Evolutionary conservation across 2,113 vertebrate species (phyloP), one percentile per base, ranked within the genome.

Genomic region (Marmota flaviventris): DNA sequence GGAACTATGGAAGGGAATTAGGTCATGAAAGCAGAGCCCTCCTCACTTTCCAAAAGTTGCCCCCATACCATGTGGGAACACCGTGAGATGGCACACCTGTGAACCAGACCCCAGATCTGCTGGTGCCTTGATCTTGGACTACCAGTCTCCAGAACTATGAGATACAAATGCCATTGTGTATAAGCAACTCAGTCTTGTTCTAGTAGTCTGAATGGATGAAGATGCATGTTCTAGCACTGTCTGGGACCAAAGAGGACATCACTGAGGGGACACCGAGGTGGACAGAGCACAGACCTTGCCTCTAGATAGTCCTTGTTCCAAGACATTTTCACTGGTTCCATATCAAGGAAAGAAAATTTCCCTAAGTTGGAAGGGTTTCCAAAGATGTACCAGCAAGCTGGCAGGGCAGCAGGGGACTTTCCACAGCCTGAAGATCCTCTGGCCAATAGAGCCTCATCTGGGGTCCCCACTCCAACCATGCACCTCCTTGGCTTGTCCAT

Each of bases 291-390:
- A 48, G 24, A 17, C n/a, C 86, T 85, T n/a, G 2, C 10, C 4
- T 8, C 34, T 53, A 27, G 75, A 22, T 34, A 1, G 0, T 17
- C 61, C 0, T 0, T 10, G 27, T 17, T 16, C 67, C 20, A 1
- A 37, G 18, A 77, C 14, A 13, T 56, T 76, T 58, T 29, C 11
- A 4, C 0, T 0, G 27, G 58, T 10, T 32, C 32, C 2, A 22
- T 18, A 1, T 8, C 5, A 3, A 37, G 72, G 34, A 10, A 63
- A 37, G n/a, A 61, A 29, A 39, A 3, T 1, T 42, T 65, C 42
- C 70, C 45, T 45, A 17, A 8, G 14, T 24, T 4, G 3, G n/a
- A 51, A 61, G 79, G 22, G 75, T 42, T 48, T 45, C 29, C 72
- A 10, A 11, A 16, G 51, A 4, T 29, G 4, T 5, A 11, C 67